Conservation (phyloP, 2,888 invertebrate genomes). For the Tenthredo livida region DNA sequence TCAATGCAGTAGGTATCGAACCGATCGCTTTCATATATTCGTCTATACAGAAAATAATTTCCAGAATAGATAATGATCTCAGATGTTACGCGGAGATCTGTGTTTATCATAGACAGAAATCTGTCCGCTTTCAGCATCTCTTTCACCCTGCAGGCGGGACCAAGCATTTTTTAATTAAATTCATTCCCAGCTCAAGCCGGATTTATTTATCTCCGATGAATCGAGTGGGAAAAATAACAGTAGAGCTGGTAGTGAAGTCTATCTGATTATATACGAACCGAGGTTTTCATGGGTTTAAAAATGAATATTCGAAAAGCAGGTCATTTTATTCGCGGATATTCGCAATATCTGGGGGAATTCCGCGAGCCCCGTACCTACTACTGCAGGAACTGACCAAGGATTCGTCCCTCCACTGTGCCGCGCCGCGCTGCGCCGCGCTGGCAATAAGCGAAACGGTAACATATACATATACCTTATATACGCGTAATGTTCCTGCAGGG, state of each 20-base stretch:
- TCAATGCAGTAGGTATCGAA: conserved; percentile 22
- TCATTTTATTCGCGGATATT: background rate
- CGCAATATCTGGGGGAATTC: too few species aligned
- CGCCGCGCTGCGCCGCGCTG: too few species aligned
- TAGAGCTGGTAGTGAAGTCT: too few species aligned
- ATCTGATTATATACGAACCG: too few species aligned
- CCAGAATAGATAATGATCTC: background rate
- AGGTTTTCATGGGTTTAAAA: too few species aligned
- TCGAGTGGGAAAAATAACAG: too few species aligned
- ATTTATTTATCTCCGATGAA: too few species aligned
- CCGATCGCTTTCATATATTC: background rate
- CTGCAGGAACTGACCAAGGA: background rate
- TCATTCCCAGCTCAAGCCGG: background rate
- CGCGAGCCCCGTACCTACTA: background rate
- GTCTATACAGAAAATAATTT: background rate
- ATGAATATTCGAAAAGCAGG: too few species aligned
- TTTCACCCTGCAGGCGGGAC: background rate
- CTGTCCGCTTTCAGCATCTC: background rate
- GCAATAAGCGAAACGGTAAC: background rate
- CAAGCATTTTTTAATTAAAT: background rate
- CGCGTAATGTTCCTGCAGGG: background rate
- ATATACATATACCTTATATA: background rate
- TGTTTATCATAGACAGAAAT: background rate
- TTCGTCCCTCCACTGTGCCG: background rate
- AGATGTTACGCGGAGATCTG: background rate